Evolutionary conservation across 2,888 invertebrate genomes (phyloP).

Genomic region (Harpalus rufipes): DNA sequence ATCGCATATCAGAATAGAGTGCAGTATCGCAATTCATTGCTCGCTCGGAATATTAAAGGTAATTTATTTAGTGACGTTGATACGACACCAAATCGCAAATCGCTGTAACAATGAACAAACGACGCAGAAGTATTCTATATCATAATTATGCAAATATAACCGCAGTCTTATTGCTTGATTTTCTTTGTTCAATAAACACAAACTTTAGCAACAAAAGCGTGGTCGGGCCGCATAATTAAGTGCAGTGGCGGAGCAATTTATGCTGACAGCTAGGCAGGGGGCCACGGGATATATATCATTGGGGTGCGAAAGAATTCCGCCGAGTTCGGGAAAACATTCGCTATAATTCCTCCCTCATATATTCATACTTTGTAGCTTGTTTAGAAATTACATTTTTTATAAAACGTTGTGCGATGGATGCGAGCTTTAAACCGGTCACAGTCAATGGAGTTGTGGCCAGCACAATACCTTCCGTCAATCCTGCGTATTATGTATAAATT

Average conservation of each 20-base stretch:
- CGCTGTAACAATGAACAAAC: constrained; percentile 64
- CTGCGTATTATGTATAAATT: too few species aligned
- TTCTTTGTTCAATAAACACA: constrained; percentile 67
- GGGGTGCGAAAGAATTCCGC: constrained; percentile 42
- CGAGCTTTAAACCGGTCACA: too few species aligned
- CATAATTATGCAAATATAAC: constrained; percentile 66
- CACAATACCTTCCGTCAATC: too few species aligned
- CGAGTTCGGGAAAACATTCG: constrained; percentile 32
- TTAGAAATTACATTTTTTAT: background rate
- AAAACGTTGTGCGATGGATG: too few species aligned
- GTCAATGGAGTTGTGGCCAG: too few species aligned
- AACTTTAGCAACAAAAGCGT: constrained; percentile 65
- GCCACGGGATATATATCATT: constrained; percentile 37
- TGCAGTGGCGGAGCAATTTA: constrained; percentile 63
- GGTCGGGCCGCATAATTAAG: constrained; percentile 60
- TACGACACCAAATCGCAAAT: constrained; percentile 55
- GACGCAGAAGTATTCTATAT: constrained; percentile 58
- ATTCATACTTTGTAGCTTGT: constrained; percentile 43
- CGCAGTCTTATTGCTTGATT: constrained; percentile 65
- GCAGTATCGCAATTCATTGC: constrained; percentile 4
- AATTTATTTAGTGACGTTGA: constrained; percentile 50
- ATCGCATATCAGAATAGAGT: constrained; percentile 22
- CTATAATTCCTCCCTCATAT: constrained; percentile 34
- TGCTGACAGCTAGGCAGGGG: constrained; percentile 55
- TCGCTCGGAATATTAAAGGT: constrained; percentile 47